Conservation (phyloP, 2,888 invertebrate genomes). For the Lutraria lutraria region DNA sequence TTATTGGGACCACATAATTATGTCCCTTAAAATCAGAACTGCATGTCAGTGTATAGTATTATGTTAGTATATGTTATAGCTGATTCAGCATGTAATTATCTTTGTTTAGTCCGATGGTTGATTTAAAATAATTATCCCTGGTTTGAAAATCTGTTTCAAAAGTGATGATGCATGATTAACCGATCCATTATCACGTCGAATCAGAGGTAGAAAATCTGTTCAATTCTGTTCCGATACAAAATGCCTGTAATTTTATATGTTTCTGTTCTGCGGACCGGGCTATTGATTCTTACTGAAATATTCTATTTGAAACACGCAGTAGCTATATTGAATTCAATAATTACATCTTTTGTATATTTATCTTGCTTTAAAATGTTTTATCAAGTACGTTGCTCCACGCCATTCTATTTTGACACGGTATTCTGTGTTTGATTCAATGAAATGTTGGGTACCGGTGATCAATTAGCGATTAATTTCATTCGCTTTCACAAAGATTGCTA, state of each 20-base stretch:
- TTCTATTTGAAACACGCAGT: conserved; percentile 15
- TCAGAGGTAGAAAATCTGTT: not conserved
- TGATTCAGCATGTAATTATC: no score
- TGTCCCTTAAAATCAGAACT: no score
- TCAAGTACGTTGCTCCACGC: not conserved
- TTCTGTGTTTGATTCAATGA: conserved; percentile 6
- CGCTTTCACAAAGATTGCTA: conserved; percentile 5
- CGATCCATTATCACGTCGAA: not conserved
- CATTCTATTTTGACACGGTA: conserved; percentile 8
- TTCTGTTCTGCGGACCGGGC: not conserved
- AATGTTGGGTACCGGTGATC: not conserved
- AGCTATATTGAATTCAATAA: conserved; percentile 21
- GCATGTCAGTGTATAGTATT: no score
- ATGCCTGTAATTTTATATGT: conserved; percentile 7
- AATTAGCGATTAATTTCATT: conserved; percentile 19
- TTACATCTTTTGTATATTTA: conserved; percentile 18
- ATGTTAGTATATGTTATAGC: no score
- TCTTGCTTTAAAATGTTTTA: conserved; percentile 7
- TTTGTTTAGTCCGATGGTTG: not conserved
- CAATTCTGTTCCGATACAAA: conserved; percentile 8
- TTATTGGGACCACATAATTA: no score
- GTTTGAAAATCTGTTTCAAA: not conserved
- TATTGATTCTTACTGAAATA: conserved; percentile 19
- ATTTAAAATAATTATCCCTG: not conserved
- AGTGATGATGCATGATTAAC: not conserved